Evolutionary conservation across 2,888 invertebrate species (phyloP).

Genomic region (Eristalis arbustorum): DNA sequence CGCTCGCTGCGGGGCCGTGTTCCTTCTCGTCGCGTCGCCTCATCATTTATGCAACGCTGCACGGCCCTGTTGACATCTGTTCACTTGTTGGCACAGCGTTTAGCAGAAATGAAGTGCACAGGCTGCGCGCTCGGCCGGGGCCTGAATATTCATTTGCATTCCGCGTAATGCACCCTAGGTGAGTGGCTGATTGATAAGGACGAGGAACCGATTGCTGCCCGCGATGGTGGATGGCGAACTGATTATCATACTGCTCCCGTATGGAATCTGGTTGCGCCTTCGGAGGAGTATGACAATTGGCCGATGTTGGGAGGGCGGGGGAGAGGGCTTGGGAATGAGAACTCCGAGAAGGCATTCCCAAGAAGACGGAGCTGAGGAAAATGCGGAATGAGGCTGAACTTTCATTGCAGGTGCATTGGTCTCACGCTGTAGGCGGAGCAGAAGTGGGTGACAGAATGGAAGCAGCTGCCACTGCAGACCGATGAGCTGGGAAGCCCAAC

Average conservation of each 20-base stretch:
- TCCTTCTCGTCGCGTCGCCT: conserved; percentile 20
- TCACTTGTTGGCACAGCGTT: conserved; percentile 69
- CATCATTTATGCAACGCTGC: conserved; percentile 67
- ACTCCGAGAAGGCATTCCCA: not conserved
- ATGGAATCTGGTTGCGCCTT: conserved; percentile 1
- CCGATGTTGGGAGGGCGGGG: not conserved
- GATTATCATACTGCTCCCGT: conserved; percentile 51
- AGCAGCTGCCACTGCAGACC: not conserved
- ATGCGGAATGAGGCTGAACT: not conserved
- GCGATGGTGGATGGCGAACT: conserved; percentile 4
- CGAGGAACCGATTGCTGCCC: conserved; percentile 43
- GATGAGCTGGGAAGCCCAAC: not conserved
- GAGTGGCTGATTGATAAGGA: conserved; percentile 63
- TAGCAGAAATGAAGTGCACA: conserved; percentile 62
- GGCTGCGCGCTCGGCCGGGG: conserved; percentile 22
- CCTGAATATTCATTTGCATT: conserved; percentile 68
- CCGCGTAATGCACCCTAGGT: conserved; percentile 65
- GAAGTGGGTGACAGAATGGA: not conserved
- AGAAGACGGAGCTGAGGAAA: not conserved
- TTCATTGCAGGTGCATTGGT: not conserved
- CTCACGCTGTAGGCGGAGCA: not conserved
- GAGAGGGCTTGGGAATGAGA: not conserved
- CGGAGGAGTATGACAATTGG: not conserved
- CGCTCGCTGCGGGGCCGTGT: not conserved
- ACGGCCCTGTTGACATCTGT: conserved; percentile 64